Percentiles rank a stretch among this genome's conserved stretches.
These are phyloP conservation scores for Phalacrocorax brasilianus DNA, from an alignment of 2,113 vertebrate genomes.

Conservation along the genomic window DNA sequence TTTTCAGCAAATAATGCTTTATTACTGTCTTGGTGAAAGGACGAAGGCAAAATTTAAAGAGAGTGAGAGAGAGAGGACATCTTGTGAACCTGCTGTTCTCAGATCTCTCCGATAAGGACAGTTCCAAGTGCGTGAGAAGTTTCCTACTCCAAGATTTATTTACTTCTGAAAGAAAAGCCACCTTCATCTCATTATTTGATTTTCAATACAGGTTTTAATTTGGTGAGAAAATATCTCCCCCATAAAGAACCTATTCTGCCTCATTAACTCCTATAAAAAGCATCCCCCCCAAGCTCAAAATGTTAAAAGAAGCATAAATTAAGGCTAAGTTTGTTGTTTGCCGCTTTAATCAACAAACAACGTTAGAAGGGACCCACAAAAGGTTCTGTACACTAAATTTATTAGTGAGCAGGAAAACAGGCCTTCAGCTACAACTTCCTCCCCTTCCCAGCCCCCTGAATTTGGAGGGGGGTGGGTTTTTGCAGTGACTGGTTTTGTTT, in stretches of 20 bases:
- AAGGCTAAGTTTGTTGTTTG: slow-evolving; percentile 62
- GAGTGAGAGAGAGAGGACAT: background rate
- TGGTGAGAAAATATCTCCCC: slow-evolving; percentile 72
- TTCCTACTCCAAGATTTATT: slow-evolving; percentile 59
- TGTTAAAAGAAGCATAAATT: slow-evolving; percentile 70
- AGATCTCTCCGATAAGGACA: slow-evolving; percentile 23
- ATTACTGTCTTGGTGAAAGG: slow-evolving; percentile 28
- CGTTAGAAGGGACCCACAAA: slow-evolving; percentile 41
- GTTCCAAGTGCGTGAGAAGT: slow-evolving; percentile 51
- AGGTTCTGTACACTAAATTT: slow-evolving; percentile 65
- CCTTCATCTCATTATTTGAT: slow-evolving; percentile 57
- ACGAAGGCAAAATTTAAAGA: background rate
- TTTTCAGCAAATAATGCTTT: slow-evolving; percentile 43
- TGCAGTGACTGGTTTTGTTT: background rate
- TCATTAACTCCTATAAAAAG: slow-evolving; percentile 70
- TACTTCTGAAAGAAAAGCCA: slow-evolving; percentile 64
- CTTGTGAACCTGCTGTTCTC: slow-evolving; percentile 5
- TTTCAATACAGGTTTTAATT: slow-evolving; percentile 67
- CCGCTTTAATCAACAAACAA: slow-evolving; percentile 68
- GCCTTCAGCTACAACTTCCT: background rate
- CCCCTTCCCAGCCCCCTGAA: background rate
- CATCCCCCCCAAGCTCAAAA: slow-evolving; percentile 36
- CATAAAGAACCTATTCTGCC: slow-evolving; percentile 69
- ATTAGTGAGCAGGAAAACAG: slow-evolving; percentile 32
- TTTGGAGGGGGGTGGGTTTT: background rate